Evolutionary conservation across 2,888 invertebrate species (phyloP), one percentile per base, ranked within the genome.

Genomic region (Acrobeloides nanus): DNA sequence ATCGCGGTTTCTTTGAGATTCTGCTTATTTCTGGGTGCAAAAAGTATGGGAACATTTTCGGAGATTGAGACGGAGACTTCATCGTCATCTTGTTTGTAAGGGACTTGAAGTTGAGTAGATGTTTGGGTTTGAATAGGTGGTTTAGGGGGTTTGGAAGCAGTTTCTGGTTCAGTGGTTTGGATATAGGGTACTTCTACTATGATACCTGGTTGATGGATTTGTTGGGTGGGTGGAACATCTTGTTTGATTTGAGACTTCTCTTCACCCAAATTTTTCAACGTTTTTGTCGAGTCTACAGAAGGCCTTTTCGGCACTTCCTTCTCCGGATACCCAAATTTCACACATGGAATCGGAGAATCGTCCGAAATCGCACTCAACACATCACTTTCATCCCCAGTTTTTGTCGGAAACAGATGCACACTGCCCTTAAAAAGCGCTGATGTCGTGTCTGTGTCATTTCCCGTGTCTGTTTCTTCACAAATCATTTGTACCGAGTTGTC

Each of bases 1-100:
- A 68, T 68, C 29, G 65, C 66, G 0, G 68, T 68, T 42, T 68
- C 66, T 34, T 54, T n/a, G n/a, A n/a, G n/a, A n/a, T n/a, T n/a
- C n/a, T n/a, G n/a, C n/a, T n/a, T n/a, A n/a, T n/a, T n/a, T n/a
- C n/a, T n/a, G n/a, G n/a, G n/a, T n/a, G 27, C 48, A 24, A 53
- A 53, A 18, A 53, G 38, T 23, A 53, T 53, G 2, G 54, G 54
- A 17, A 53, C 44, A 43, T 45, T 44, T 1, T 53, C 48, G 15
- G 46, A 12, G n/a, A 6, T 7, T 21, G 46, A 48, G 20, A 34
- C 35, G 21, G 17, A 18, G 6, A 20, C 15, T 6, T 10, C 25
- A 12, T 43, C 38, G 12, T 44, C 38, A n/a, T 38, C 27, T 12
- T 8, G 24, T 8, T 26, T 29, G 39, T 6, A 12, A 20, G 12